Evolutionary conservation across 1,140 invertebrate species (phyloP), one percentile per base, ranked within the genome.

Genomic region (Fopius arisanus): DNA sequence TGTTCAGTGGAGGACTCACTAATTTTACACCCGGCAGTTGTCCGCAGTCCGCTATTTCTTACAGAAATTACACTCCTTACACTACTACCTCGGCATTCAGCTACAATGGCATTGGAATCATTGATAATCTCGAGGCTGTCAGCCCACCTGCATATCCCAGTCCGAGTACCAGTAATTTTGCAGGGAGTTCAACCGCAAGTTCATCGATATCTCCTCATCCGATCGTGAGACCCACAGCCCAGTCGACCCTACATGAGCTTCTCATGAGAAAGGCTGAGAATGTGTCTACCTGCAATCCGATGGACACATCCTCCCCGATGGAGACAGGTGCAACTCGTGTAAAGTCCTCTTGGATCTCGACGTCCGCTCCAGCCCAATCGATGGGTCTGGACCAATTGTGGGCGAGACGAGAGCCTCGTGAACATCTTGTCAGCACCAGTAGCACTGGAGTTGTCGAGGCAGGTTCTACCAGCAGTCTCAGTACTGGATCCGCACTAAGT

Each of bases 381-480:
- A 90, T 93, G 73, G 92, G 90, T n/a, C 87, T 95, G 75, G 92
- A 96, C 80, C 89, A 95, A 86, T 93, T 96, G 68, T 96, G 95
- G 95, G 91, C 92, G 80, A 90, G 94, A 23, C 87, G 95, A 69
- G 95, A 97, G 82, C 95, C 95, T 14, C 89, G 95, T 43, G 94
- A 94, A 80, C 95, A 96, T 89, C 88, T 96, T 54, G 82, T 96
- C n/a, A 96, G 94, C 28, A 96, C 95, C 9, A 93, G 95, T 70
- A 96, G 95, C 37, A 84, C 96, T 73, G 81, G 82, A 26, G 66
- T 81, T 26, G 94, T 92, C 10, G 95, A 96, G 87, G 94, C 92
- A 69, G 94, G 93, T 9, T 96, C 94, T 29, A 94, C 93, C n/a
- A 96, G 94, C n/a, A 96, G 95, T 26, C 80, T 96, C 2, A 95